Conservation (phyloP, 2,797 vertebrate genomes). For the Delichon dasypus region DNA sequence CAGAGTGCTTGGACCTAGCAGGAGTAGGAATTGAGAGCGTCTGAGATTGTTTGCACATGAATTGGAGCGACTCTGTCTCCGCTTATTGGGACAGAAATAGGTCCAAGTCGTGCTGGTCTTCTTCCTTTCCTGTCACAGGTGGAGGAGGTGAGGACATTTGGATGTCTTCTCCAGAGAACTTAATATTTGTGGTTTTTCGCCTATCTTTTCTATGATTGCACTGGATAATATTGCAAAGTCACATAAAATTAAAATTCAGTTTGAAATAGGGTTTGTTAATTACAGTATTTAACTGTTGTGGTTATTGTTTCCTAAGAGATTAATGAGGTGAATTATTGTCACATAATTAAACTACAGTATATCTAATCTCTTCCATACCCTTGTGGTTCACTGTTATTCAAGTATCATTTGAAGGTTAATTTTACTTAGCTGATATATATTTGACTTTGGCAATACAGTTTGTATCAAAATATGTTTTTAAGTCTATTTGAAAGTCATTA, state of each 20-base stretch:
- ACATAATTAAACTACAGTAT: constrained; percentile 76
- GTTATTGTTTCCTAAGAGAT: constrained; percentile 81
- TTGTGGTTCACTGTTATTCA: constrained; percentile 70
- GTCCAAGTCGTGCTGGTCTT: not conserved
- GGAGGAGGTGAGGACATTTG: not conserved
- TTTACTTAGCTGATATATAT: constrained; percentile 73
- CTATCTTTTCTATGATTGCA: constrained; percentile 53
- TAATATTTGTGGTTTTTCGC: constrained; percentile 9
- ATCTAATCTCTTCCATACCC: constrained; percentile 77
- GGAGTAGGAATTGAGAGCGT: not conserved
- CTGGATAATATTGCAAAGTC: constrained; percentile 65
- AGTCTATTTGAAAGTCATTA: constrained; percentile 75
- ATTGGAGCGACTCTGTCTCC: not conserved
- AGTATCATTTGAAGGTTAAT: constrained; percentile 79
- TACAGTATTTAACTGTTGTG: constrained; percentile 77
- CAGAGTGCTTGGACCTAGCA: not conserved
- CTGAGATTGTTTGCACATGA: not conserved
- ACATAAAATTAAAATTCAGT: constrained; percentile 75
- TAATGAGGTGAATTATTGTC: constrained; percentile 83
- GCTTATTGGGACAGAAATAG: not conserved
- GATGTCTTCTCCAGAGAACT: not conserved
- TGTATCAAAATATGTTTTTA: constrained; percentile 75
- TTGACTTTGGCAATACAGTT: constrained; percentile 72
- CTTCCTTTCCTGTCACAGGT: not conserved
- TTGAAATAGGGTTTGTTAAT: constrained; percentile 78